A percentile compares a stretch with the other conserved stretches of the same genome.
phyloP scores from a whole-genome alignment of 2,797 vertebrate species.

The Poeciliopsis paucimaculata region DNA sequence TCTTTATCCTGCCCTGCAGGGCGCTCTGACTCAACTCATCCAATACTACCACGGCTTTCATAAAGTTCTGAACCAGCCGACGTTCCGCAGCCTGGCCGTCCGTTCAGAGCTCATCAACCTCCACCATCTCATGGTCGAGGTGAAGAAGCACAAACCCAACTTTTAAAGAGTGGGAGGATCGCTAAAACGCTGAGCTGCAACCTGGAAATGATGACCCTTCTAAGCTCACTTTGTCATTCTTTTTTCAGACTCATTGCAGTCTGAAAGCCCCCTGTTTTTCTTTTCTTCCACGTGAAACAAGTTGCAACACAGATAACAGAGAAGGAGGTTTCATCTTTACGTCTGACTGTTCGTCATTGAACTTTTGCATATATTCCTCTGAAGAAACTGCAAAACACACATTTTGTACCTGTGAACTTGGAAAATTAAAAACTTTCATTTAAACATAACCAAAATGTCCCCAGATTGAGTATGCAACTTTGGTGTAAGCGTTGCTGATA shows the following conservation, averaged over 20 bases:
- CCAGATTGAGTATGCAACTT: not conserved
- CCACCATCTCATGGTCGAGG: constrained; percentile 95
- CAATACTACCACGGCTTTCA: constrained; percentile 96
- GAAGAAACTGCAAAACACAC: not conserved
- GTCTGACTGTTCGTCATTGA: not conserved
- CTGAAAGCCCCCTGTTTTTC: not conserved
- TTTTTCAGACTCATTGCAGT: not conserved
- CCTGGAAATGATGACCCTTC: not conserved
- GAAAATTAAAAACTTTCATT: rapidly evolving
- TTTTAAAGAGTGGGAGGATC: constrained; percentile 72
- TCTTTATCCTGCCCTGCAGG: constrained; percentile 71
- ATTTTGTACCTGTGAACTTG: not conserved
- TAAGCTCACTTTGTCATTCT: not conserved
- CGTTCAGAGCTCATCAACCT: constrained; percentile 94
- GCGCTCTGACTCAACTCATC: constrained; percentile 92
- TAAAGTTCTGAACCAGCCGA: constrained; percentile 88
- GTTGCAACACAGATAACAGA: not conserved
- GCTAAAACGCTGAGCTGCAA: not conserved
- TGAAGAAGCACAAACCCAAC: constrained; percentile 96
- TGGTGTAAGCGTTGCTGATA: not conserved
- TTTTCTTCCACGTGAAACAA: constrained; percentile 1
- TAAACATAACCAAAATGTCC: not conserved
- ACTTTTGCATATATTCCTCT: not conserved
- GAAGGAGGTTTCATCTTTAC: not conserved
- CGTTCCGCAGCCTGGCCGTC: constrained; percentile 86